Conservation (phyloP, 2,888 invertebrate genomes). For the Caenorhabditis angaria region DNA sequence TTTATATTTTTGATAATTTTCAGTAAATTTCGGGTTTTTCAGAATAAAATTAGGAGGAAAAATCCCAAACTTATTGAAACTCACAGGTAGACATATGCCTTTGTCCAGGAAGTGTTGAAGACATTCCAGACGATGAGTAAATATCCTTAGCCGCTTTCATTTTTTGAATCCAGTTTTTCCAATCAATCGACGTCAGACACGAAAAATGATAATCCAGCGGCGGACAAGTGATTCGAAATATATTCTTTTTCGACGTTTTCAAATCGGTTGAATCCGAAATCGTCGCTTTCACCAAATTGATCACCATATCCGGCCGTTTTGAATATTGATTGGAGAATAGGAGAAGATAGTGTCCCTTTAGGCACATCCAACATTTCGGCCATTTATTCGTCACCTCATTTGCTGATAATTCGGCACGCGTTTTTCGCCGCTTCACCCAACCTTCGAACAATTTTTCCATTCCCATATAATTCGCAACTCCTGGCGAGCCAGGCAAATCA, state of each 20-base stretch:
- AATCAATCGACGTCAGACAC: slow-evolving; percentile 50
- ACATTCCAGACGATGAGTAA: slow-evolving; percentile 15
- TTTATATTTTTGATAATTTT: no score
- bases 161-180: slow-evolving; percentile 56
- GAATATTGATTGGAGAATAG: slow-evolving; percentile 61
- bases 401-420: slow-evolving; percentile 46
- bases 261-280: slow-evolving; percentile 58
- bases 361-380: slow-evolving; percentile 67
- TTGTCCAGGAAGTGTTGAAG: background rate
- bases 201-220: slow-evolving; percentile 57
- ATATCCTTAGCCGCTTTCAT: slow-evolving; percentile 45
- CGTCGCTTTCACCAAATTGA: slow-evolving; percentile 56
- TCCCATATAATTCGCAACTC: slow-evolving; percentile 20
- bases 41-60: background rate
- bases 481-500: slow-evolving; percentile 29
- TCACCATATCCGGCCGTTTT: slow-evolving; percentile 59
- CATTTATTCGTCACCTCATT: slow-evolving; percentile 61
- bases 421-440: slow-evolving; percentile 60
- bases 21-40: background rate
- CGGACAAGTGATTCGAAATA: slow-evolving; percentile 54
- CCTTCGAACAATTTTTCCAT: slow-evolving; percentile 58
- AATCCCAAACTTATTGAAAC: slow-evolving; percentile 2
- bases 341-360: slow-evolving; percentile 55
- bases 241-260: slow-evolving; percentile 67
- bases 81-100: slow-evolving; percentile 49